Base-by-base conservation (phyloP, 2,888 invertebrate species). In the Drosophila atroscutellata region DNA sequence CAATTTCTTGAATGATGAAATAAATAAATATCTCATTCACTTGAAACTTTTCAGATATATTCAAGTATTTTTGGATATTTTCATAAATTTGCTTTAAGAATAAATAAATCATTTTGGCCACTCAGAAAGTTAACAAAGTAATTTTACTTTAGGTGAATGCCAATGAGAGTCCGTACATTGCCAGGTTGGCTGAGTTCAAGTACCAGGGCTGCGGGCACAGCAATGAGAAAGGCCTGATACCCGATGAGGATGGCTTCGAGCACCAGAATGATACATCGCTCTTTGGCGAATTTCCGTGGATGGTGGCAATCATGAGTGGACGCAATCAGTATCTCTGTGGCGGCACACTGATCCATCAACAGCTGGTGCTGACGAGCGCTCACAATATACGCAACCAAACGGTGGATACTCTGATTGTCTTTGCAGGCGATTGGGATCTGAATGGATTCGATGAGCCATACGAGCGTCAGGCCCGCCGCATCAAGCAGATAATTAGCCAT, bases 201-300 rank as follows among this genome's bases (percentile, higher is more conserved):
- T 85, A 85, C 50, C 61, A 62, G 28, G 70, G 95, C 24, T 97
- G 97, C 86, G 97, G 97, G 28, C 28, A 26, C 26, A 26, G 26
- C 26, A 26, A 26, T 26, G 26, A 5, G 26, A 26, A 26, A 26
- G 97, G 97, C 0, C 94, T 97, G 0, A 96, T 95, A 11, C 95
- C 96, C 81, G 93, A 95, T 6, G 96, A 96, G 49, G 95, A 94
- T 0, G 95, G 81, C 50, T 94, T 94, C 32, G 91, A 88, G 0
- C 74, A 86, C 24, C 20, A 50, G 2, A 11, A 51, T 49, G 94
- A 95, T 34, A 96, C 96, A 84, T 94, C 95, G 0, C 95, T 96
- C 77, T 97, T 95, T 77, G 97, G 95, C 0, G 97, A 97, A 92
- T 97, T 97, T 90, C 97, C 97, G 0, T 97, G 97, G 97, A 96